Conservation (phyloP, 2,113 vertebrate species). For the Grammatotria lemairii region DNA sequence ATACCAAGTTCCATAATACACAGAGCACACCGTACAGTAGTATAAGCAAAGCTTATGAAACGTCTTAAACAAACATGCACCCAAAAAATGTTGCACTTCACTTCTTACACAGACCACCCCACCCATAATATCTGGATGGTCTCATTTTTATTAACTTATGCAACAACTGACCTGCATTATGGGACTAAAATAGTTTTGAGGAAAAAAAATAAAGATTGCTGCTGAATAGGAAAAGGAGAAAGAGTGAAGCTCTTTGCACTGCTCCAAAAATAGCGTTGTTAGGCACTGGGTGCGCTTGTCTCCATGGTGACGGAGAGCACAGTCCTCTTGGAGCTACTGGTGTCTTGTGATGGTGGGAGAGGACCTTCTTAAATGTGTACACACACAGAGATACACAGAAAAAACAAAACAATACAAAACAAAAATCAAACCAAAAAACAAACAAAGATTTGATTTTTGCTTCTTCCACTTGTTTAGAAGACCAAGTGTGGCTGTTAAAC, state of each 20-base stretch:
- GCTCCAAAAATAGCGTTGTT: slow-evolving; percentile 77
- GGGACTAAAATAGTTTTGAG: slow-evolving; percentile 37
- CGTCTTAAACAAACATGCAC: not conserved
- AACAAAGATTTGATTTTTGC: not conserved
- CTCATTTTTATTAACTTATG: slow-evolving; percentile 26
- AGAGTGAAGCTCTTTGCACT: slow-evolving; percentile 67
- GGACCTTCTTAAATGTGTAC: slow-evolving; percentile 38
- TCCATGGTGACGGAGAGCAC: slow-evolving; percentile 73
- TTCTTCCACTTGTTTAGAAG: not conserved
- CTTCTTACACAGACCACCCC: not conserved
- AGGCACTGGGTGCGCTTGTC: slow-evolving; percentile 72
- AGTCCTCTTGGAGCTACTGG: slow-evolving; percentile 65
- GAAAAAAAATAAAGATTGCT: slow-evolving; percentile 56
- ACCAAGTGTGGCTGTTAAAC: not conserved
- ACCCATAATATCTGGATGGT: not conserved
- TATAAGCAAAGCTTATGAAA: not conserved
- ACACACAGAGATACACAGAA: not conserved
- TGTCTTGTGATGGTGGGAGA: slow-evolving; percentile 68
- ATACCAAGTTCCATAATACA: not conserved
- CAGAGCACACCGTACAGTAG: not conserved
- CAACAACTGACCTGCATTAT: slow-evolving; percentile 43
- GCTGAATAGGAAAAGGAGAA: slow-evolving; percentile 56
- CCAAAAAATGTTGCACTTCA: not conserved
- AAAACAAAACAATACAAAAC: not conserved
- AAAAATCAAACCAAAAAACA: not conserved